phyloP scores from a whole-genome alignment of 2,888 invertebrate species.

The Folsomia manolachei region DNA sequence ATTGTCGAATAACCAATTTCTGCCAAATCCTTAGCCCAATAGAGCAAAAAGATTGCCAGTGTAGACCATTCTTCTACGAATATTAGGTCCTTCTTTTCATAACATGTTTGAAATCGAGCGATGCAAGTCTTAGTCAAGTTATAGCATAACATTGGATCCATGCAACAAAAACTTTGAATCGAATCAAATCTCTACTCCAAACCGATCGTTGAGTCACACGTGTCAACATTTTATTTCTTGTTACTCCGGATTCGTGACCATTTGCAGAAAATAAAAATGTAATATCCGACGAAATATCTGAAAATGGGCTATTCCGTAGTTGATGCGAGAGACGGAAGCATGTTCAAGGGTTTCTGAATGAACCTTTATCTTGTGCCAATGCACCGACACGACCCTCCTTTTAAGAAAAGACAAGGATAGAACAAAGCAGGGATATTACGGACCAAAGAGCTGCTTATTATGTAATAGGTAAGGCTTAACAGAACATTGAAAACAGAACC shows the following conservation, averaged over 20 bases:
- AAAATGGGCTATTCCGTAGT: not conserved
- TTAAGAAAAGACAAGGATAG: no score
- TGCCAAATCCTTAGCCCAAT: not conserved
- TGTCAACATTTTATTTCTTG: not conserved
- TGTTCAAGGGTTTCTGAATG: not conserved
- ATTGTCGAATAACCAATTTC: slow-evolving; percentile 30
- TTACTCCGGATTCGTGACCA: not conserved
- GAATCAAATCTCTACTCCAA: not conserved
- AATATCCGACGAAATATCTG: not conserved
- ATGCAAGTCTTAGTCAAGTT: no score
- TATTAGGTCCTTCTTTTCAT: no score
- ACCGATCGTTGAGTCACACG: not conserved
- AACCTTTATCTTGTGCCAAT: not conserved
- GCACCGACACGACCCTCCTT: not conserved
- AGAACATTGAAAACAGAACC: no score
- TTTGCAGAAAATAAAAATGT: not conserved
- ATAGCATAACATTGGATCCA: no score
- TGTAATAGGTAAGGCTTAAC: no score
- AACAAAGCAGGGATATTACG: no score
- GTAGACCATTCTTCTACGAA: not conserved
- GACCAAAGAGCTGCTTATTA: no score
- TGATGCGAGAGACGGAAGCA: not conserved
- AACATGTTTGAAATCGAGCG: no score
- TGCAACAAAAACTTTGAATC: not conserved
- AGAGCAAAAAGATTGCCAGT: not conserved